phyloP scores from a whole-genome alignment of 2,888 invertebrate species.

The Ashinkailepas kermadecensis region DNA sequence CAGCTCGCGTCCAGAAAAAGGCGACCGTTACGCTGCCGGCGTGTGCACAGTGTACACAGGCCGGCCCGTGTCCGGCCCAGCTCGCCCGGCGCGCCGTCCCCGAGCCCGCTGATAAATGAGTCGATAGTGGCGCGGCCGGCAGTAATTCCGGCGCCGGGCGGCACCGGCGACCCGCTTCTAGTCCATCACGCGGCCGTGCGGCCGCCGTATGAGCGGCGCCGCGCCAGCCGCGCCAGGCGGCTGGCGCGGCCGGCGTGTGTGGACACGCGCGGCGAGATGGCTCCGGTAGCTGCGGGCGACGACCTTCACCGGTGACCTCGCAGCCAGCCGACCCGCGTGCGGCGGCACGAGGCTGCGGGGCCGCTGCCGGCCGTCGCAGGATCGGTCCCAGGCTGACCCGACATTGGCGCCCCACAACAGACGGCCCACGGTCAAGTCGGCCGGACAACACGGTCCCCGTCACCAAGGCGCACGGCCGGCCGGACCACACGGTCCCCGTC shows the following conservation, averaged over 20 bases:
- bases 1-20: background rate
- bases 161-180: background rate
- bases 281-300: background rate
- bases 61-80: background rate
- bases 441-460: no score
- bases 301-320: background rate
- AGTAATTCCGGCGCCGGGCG: conserved; percentile 2
- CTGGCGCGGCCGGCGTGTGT: background rate
- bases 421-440: no score
- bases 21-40: background rate
- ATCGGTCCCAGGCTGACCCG: no score
- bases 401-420: no score
- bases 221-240: background rate
- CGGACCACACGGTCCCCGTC: no score
- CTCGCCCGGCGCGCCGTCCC: background rate
- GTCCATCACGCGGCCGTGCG: no score
- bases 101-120: background rate
- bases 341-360: no score
- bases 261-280: background rate
- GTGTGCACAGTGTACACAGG: background rate
- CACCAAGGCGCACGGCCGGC: no score
- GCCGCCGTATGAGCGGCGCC: background rate
- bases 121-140: background rate
- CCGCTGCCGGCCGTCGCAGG: no score
- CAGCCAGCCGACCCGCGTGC: background rate